phyloP scores from a whole-genome alignment of 2,113 vertebrate species.

The Tiliqua scincoides region DNA sequence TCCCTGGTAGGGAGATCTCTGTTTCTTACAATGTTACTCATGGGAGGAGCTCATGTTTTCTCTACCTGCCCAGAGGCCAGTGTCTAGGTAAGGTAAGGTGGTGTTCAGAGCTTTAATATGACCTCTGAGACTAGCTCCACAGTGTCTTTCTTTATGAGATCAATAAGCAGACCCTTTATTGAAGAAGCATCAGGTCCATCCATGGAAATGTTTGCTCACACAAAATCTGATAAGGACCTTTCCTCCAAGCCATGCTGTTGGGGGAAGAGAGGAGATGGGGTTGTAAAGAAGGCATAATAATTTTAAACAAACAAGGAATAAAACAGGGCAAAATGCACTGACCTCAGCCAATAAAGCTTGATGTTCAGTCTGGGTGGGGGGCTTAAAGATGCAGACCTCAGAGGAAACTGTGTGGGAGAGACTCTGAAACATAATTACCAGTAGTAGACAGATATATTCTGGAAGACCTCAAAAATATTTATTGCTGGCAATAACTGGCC shows the following conservation, averaged over 20 bases:
- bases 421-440: slow-evolving; percentile 23
- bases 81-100: not conserved
- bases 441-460: slow-evolving; percentile 3
- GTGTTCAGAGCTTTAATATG: not conserved
- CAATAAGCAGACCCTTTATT: not conserved
- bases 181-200: not conserved
- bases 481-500: slow-evolving; percentile 32
- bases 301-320: slow-evolving; percentile 17
- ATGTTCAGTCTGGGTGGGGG: not conserved
- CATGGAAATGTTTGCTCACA: not conserved
- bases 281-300: not conserved
- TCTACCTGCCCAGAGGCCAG: not conserved
- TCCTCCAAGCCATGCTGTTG: fast-evolving
- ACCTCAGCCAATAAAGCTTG: not conserved
- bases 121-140: not conserved
- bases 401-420: slow-evolving; percentile 23
- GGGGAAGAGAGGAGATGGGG: not conserved
- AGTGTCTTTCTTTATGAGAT: not conserved
- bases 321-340: not conserved
- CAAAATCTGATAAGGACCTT: not conserved
- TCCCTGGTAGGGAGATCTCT: too few relatives aligned
- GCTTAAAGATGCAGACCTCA: slow-evolving; percentile 3
- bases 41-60: not conserved
- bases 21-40: not conserved
- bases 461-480: slow-evolving; percentile 37